A percentile compares a stretch with the other conserved stretches of the same genome.
These are phyloP conservation scores for Rhynchophorus ferrugineus DNA, from an alignment of 1,140 invertebrate genomes.

Conservation along the genomic window DNA sequence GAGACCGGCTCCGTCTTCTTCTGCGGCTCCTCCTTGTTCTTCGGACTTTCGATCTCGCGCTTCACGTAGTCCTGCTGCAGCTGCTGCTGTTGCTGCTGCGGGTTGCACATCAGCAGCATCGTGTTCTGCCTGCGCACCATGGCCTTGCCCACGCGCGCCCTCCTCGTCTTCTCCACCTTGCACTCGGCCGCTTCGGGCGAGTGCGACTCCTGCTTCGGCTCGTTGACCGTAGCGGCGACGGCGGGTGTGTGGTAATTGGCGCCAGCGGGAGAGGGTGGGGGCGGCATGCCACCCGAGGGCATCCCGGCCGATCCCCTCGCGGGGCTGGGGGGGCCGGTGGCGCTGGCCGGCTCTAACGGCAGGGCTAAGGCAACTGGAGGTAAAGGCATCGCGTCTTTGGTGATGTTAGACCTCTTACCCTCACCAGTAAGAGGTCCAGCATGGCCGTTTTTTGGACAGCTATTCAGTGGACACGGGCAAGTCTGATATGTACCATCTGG, in stretches of 20 bases:
- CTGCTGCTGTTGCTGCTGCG: constrained; percentile 20
- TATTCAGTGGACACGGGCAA: constrained; percentile 80
- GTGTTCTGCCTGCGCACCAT: constrained; percentile 50
- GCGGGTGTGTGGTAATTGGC: constrained; percentile 35
- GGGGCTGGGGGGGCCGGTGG: constrained; percentile 57
- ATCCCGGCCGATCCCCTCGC: constrained; percentile 55
- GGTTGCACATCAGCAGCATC: constrained; percentile 41
- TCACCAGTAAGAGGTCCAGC: constrained; percentile 92
- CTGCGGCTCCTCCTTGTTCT: constrained; percentile 34
- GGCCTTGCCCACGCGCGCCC: constrained; percentile 59
- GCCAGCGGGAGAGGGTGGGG: constrained; percentile 41
- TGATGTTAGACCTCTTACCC: constrained; percentile 57
- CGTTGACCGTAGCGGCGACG: constrained; percentile 33
- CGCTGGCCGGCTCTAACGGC: constrained; percentile 53
- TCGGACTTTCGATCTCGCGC: constrained; percentile 38
- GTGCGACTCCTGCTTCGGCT: constrained; percentile 29
- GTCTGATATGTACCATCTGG: constrained; percentile 55
- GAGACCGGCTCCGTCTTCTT: constrained; percentile 17
- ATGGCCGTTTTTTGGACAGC: constrained; percentile 94
- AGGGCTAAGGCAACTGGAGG: constrained; percentile 54
- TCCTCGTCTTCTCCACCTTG: constrained; percentile 39
- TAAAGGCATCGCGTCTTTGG: constrained; percentile 37
- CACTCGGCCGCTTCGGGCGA: constrained; percentile 20
- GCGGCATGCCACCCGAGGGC: constrained; percentile 51
- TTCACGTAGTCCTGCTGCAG: constrained; percentile 31